Percentiles rank a stretch among this genome's conserved stretches.
These are phyloP conservation scores for Seriola quinqueradiata DNA, from an alignment of 2,113 vertebrate species.

Conservation along the genomic window DNA sequence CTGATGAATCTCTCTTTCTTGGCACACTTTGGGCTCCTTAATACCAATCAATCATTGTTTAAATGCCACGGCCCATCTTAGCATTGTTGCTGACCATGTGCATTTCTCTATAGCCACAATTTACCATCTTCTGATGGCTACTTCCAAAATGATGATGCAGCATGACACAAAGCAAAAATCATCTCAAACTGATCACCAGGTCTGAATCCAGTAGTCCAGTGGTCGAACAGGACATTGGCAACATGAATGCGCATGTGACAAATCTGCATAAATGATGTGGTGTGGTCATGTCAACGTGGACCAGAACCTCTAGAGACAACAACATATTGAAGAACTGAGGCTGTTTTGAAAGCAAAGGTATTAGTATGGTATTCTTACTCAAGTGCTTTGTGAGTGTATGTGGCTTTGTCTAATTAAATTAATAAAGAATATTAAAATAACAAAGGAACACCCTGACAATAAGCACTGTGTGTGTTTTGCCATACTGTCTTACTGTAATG, in stretches of 20 bases:
- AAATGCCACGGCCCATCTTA: neutral
- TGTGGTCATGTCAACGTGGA: neutral
- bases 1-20: neutral
- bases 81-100: neutral
- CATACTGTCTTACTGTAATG: constrained; percentile 1
- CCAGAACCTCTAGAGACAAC: constrained; percentile 17
- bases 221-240: neutral
- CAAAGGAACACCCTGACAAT: neutral
- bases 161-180: neutral
- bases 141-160: neutral
- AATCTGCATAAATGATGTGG: neutral
- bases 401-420: constrained; percentile 7
- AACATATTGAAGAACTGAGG: constrained; percentile 10
- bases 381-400: neutral
- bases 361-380: neutral
- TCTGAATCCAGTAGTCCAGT: neutral
- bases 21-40: neutral
- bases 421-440: constrained; percentile 3
- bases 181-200: neutral
- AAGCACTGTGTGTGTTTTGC: neutral
- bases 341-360: neutral
- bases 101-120: neutral
- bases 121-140: too few relatives aligned
- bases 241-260: neutral
- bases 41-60: neutral